Evolutionary conservation across 2,888 invertebrate species (phyloP).

Genomic region (Eristalis tenax): DNA sequence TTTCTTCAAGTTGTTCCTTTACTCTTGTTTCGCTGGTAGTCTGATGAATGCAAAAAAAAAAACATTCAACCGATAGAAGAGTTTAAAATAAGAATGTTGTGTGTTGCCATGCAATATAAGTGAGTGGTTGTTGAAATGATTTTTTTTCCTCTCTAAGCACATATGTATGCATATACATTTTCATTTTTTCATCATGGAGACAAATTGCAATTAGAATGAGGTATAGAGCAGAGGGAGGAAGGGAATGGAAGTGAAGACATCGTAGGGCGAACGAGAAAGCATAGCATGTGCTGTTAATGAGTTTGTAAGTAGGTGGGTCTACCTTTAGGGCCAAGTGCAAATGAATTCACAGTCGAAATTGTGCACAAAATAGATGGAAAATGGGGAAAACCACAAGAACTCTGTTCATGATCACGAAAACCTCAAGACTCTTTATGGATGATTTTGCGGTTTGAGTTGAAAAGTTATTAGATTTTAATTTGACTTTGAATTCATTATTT

Average conservation of each 20-base stretch:
- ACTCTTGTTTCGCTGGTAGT: constrained; percentile 76
- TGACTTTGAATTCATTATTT: constrained; percentile 19
- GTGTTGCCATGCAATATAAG: constrained; percentile 67
- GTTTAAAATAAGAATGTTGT: constrained; percentile 47
- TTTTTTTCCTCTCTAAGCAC: neutral
- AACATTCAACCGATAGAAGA: constrained; percentile 42
- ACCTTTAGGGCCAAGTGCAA: neutral
- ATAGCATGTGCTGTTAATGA: constrained; percentile 68
- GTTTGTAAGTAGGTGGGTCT: constrained; percentile 51
- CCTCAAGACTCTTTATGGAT: neutral
- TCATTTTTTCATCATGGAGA: constrained; percentile 13
- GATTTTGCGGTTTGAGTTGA: neutral
- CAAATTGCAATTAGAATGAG: constrained; percentile 61
- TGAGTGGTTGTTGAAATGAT: constrained; percentile 28
- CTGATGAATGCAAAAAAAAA: constrained; percentile 20
- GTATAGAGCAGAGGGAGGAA: neutral
- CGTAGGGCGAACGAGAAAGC: neutral
- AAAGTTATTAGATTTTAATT: constrained; percentile 37
- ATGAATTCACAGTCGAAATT: neutral
- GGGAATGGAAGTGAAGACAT: neutral
- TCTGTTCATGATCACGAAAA: constrained; percentile 4
- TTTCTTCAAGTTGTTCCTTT: constrained; percentile 77
- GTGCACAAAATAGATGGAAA: neutral
- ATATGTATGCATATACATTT: neutral
- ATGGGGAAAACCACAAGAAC: neutral